A percentile compares a stretch with the other conserved stretches of the same genome.
phyloP scores from a whole-genome alignment of 2,113 vertebrate species.

The Rhipidura dahli region DNA sequence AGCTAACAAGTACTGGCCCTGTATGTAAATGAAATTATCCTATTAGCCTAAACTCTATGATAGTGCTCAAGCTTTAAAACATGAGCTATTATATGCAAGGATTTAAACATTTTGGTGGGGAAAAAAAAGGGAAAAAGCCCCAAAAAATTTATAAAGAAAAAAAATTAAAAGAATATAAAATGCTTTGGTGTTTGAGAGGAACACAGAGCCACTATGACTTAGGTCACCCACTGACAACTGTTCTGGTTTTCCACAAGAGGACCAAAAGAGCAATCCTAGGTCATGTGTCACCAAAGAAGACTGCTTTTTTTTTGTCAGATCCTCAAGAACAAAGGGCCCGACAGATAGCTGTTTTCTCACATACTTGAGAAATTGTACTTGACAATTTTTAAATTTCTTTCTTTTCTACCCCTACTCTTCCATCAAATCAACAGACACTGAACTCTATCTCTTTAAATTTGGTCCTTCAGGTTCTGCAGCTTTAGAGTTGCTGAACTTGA shows the following conservation, averaged over 20 bases:
- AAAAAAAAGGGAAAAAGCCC: too few relatives aligned
- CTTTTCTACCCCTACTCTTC: background rate
- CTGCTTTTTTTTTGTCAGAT: conserved; percentile 20
- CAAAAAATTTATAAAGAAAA: background rate
- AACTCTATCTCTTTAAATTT: background rate
- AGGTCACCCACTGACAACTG: background rate
- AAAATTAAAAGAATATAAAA: background rate
- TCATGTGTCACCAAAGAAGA: background rate
- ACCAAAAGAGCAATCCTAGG: background rate
- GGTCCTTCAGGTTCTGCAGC: background rate
- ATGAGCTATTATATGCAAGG: background rate
- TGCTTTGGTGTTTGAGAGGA: background rate
- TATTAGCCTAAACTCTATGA: background rate
- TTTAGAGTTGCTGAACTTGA: background rate
- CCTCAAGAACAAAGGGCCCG: background rate
- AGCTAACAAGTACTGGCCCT: background rate
- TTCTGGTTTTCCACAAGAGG: background rate
- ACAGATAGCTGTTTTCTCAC: conserved; percentile 39
- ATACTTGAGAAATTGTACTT: conserved; percentile 36
- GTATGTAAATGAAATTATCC: background rate
- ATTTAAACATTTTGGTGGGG: fast-evolving
- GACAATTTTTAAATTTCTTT: background rate
- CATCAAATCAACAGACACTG: background rate
- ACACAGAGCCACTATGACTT: background rate
- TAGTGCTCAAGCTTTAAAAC: background rate